Conservation (phyloP, 2,797 vertebrate species). For the Clamator glandarius region DNA sequence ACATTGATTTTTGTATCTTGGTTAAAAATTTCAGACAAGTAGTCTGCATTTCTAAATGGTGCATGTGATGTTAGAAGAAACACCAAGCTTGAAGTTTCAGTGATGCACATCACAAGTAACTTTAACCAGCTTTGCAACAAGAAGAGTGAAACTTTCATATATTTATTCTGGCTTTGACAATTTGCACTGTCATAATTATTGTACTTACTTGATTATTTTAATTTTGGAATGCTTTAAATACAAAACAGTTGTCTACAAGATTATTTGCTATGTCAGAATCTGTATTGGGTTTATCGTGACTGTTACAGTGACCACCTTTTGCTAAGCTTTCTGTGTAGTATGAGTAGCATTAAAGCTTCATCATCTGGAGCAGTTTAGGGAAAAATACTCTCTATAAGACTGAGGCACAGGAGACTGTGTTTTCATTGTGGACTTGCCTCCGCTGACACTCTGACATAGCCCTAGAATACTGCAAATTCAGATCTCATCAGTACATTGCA, state of each 20-base stretch:
- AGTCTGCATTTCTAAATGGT: conserved; percentile 24
- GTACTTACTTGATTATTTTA: not conserved
- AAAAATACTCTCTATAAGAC: rapidly evolving
- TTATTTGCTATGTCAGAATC: not conserved
- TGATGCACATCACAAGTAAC: not conserved
- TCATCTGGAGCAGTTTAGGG: not conserved
- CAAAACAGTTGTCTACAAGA: not conserved
- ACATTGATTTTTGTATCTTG: conserved; percentile 27
- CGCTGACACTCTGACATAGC: not conserved
- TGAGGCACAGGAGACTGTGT: not conserved
- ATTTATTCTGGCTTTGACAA: not conserved
- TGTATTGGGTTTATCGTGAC: not conserved
- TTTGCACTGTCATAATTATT: not conserved
- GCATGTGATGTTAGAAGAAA: not conserved
- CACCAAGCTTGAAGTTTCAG: not conserved
- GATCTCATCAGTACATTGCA: not conserved
- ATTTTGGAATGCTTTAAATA: not conserved
- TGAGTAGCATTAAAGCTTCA: not conserved
- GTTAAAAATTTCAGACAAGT: conserved; percentile 42
- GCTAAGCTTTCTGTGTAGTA: not conserved
- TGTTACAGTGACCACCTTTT: not conserved
- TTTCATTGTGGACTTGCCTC: not conserved
- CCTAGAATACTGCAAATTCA: not conserved
- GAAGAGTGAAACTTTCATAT: not conserved
- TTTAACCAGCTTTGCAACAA: not conserved